Percentiles rank a stretch among this genome's conserved stretches.
phyloP scores from a whole-genome alignment of 2,888 invertebrate species.

The Lithosia quadra region DNA sequence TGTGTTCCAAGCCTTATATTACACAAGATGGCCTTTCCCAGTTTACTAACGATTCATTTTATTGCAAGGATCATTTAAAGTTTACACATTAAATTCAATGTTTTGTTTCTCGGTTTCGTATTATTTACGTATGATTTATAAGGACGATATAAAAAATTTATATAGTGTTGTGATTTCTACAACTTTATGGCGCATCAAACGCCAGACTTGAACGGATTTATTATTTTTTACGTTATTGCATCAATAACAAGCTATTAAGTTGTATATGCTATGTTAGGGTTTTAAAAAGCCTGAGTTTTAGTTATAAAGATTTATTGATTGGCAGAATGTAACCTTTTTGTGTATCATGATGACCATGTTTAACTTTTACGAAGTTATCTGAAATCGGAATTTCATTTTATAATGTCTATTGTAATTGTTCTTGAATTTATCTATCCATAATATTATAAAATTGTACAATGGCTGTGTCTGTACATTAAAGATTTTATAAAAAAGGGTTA shows the following conservation, averaged over 20 bases:
- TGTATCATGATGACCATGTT: not conserved
- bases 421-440: too few relatives aligned
- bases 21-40: conserved; percentile 21
- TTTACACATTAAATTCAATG: conserved; percentile 21
- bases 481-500: too few relatives aligned
- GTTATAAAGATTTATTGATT: not conserved
- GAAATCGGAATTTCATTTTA: not conserved
- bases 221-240: not conserved
- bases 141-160: conserved; percentile 3
- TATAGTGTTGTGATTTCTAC: conserved; percentile 5
- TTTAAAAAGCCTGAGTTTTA: not conserved
- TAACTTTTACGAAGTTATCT: too few relatives aligned
- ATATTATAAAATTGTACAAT: too few relatives aligned
- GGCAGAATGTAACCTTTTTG: not conserved
- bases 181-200: conserved; percentile 1
- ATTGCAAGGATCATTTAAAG: conserved; percentile 17
- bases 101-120: conserved; percentile 17
- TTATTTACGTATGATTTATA: conserved; percentile 19
- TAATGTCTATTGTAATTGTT: too few relatives aligned
- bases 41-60: conserved; percentile 24
- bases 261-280: not conserved
- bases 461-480: too few relatives aligned
- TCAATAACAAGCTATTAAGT: not conserved
- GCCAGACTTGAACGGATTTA: not conserved
- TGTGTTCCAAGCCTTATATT: conserved; percentile 28